Evolutionary conservation across 2,113 vertebrate species (phyloP).

Genomic region (Sylvilagus bachmani): DNA sequence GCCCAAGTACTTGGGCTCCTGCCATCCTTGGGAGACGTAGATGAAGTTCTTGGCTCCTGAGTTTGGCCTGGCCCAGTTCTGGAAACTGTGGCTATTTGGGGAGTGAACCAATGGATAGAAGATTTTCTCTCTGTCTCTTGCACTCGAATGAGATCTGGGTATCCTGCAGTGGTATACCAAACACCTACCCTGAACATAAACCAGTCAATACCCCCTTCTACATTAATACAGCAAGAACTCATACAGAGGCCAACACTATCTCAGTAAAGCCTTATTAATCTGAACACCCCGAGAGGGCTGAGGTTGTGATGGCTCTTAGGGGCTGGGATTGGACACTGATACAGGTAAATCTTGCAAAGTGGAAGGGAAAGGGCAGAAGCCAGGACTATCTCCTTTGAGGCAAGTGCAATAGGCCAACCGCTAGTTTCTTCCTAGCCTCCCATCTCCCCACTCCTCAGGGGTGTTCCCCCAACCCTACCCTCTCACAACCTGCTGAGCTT

Average conservation of each 20-base stretch:
- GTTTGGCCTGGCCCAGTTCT: too few species aligned
- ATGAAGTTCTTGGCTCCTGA: too few species aligned
- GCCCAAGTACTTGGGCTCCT: too few species aligned
- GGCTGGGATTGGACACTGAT: neutral
- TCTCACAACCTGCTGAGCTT: neutral
- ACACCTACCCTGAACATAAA: too few species aligned
- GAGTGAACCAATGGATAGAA: too few species aligned
- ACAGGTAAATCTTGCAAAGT: neutral
- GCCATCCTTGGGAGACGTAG: too few species aligned
- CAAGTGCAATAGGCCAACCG: neutral
- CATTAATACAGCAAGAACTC: neutral
- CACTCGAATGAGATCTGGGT: too few species aligned
- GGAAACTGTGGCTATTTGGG: too few species aligned
- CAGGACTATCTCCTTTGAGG: neutral
- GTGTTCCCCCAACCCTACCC: neutral
- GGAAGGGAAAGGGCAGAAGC: neutral
- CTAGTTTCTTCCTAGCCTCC: neutral
- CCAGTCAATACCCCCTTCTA: too few species aligned
- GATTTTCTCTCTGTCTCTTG: too few species aligned
- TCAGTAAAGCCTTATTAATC: slow-evolving; percentile 21
- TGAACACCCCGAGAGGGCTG: neutral
- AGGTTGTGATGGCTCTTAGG: neutral
- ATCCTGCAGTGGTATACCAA: too few species aligned
- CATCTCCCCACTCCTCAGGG: neutral
- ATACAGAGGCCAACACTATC: neutral